Conservation (phyloP, 2,797 vertebrate species). For the Eleutherodactylus coqui region DNA sequence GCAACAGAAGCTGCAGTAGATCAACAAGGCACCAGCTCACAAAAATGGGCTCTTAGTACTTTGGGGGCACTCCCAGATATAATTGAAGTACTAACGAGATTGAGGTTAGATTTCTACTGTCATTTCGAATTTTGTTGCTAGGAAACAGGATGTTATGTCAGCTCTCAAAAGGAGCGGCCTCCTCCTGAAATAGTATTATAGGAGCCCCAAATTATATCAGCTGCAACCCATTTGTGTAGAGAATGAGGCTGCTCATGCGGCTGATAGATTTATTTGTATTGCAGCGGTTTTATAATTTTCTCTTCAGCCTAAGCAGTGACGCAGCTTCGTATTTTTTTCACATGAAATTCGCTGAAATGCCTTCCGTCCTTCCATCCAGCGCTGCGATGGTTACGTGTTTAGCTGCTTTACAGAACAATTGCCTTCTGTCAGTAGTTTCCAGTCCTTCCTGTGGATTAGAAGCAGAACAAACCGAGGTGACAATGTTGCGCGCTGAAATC, state of each 20-base stretch:
- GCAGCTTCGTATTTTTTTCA: background rate
- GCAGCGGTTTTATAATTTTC: slow-evolving; percentile 7
- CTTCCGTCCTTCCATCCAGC: background rate
- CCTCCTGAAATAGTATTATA: slow-evolving; percentile 49
- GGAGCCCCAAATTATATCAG: slow-evolving; percentile 58
- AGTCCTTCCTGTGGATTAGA: background rate
- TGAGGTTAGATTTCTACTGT: slow-evolving; percentile 60
- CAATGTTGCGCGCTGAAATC: background rate
- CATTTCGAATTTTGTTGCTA: slow-evolving; percentile 60
- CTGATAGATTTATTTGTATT: slow-evolving; percentile 56
- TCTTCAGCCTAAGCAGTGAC: background rate
- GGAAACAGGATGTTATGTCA: slow-evolving; percentile 62
- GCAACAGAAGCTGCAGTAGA: slow-evolving; percentile 7
- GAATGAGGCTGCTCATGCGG: slow-evolving; percentile 12
- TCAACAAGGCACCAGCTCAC: slow-evolving; percentile 33
- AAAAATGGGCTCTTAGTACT: slow-evolving; percentile 53
- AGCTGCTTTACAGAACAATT: background rate
- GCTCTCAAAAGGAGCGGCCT: slow-evolving; percentile 49
- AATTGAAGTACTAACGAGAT: slow-evolving; percentile 61
- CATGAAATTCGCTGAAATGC: background rate
- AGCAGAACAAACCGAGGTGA: background rate
- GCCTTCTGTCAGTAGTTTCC: slow-evolving; percentile 3
- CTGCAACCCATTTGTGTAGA: slow-evolving; percentile 43
- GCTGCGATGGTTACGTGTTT: slow-evolving; percentile 11
- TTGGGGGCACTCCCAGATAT: slow-evolving; percentile 59